Evolutionary conservation across 2,797 vertebrate genomes (phyloP).

Genomic region (Anomalospiza imberbis): DNA sequence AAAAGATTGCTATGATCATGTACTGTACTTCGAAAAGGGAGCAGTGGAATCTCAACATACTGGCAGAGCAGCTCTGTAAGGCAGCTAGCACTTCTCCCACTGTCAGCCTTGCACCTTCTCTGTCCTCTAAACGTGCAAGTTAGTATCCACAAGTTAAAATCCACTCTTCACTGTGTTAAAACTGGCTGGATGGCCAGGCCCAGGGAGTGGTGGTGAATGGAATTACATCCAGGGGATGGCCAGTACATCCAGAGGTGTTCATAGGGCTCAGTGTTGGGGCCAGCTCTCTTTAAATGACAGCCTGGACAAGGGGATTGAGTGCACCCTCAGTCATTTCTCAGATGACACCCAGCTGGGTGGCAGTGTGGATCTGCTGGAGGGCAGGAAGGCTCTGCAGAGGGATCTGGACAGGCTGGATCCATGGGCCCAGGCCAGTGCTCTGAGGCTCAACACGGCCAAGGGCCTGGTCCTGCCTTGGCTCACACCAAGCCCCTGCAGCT

Average conservation of each 20-base stretch:
- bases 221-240: not conserved
- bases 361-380: not conserved
- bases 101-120: not conserved
- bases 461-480: not conserved
- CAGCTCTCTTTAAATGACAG: not conserved
- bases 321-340: not conserved
- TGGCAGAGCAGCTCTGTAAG: not conserved
- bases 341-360: not conserved
- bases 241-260: not conserved
- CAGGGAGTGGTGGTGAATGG: too few species aligned
- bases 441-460: not conserved
- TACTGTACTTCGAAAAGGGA: not conserved
- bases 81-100: not conserved
- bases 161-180: not conserved
- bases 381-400: not conserved
- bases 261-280: not conserved
- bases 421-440: too few species aligned
- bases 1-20: not conserved
- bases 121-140: not conserved
- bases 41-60: not conserved
- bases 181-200: not conserved
- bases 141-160: not conserved
- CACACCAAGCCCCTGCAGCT: not conserved
- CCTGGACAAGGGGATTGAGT: rapidly evolving
- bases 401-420: not conserved